These are phyloP conservation scores for Pycnomerus fuliginosus DNA, from an alignment of 2,888 invertebrate species.

Conservation along the genomic window DNA sequence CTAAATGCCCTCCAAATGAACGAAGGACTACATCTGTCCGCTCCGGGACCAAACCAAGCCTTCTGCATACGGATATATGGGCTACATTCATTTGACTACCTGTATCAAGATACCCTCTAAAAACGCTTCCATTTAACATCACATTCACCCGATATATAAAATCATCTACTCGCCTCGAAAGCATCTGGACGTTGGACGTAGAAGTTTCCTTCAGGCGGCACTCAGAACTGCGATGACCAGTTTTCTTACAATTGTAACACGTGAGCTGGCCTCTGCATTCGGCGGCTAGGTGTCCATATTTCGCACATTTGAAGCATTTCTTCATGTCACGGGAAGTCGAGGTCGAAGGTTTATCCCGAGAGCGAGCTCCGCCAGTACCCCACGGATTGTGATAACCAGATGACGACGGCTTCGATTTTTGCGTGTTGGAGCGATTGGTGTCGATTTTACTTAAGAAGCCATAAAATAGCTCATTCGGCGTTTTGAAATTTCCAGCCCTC, in stretches of 20 bases:
- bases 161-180: constrained; percentile 17
- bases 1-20: background rate
- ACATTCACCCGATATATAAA: constrained; percentile 8
- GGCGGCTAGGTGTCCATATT: background rate
- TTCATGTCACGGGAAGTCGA: background rate
- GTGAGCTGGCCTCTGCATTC: background rate
- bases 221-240: constrained; percentile 6
- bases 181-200: constrained; percentile 1
- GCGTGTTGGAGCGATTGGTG: background rate
- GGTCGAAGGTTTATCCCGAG: background rate
- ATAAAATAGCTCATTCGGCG: constrained; percentile 17
- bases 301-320: background rate
- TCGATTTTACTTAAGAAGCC: constrained; percentile 11
- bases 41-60: background rate
- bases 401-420: background rate
- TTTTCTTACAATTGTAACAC: constrained; percentile 9
- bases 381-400: no score
- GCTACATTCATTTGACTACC: constrained; percentile 11
- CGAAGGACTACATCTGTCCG: background rate
- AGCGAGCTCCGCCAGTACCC: background rate
- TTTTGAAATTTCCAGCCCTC: constrained; percentile 18
- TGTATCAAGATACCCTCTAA: constrained; percentile 12
- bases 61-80: background rate
- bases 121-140: constrained; percentile 1
- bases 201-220: constrained; percentile 5